Conservation (phyloP, 1,140 invertebrate species). For the Lanistes nyassanus region DNA sequence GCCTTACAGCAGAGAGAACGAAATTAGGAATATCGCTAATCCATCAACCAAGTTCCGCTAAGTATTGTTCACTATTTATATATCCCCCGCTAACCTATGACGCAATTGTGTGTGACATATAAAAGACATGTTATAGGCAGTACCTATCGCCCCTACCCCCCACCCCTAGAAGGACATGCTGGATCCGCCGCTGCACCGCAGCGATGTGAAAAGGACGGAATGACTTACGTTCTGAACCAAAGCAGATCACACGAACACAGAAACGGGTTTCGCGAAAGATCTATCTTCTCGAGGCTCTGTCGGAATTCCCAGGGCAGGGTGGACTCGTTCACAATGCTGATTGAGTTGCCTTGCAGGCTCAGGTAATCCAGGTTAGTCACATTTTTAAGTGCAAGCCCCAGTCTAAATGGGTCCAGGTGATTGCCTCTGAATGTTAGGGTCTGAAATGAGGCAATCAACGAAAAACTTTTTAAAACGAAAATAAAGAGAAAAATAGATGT, state of each 20-base stretch:
- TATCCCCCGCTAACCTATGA: no score
- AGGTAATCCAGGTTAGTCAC: constrained; percentile 19
- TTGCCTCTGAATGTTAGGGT: neutral
- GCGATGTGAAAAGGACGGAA: neutral
- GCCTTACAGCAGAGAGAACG: no score
- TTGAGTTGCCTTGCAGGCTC: constrained; percentile 15
- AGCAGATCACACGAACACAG: constrained; percentile 25
- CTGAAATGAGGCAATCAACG: neutral
- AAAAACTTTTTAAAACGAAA: no score
- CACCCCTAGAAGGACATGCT: no score
- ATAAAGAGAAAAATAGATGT: no score
- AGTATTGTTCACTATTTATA: no score
- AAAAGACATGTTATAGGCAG: no score
- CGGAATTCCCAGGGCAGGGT: constrained; percentile 18
- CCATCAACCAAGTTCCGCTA: no score
- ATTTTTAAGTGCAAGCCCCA: constrained; percentile 15
- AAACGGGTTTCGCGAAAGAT: constrained; percentile 20
- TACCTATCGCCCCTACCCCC: no score
- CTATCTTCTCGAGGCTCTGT: neutral
- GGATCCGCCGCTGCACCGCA: no score
- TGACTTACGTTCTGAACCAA: constrained; percentile 24
- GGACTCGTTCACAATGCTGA: constrained; percentile 22
- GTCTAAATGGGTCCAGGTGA: neutral
- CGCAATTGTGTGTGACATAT: no score
- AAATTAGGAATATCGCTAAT: no score